Evolutionary conservation across 2,888 invertebrate genomes (phyloP), one percentile per base, ranked within the genome.

Genomic region (Orchesellides sinensis): DNA sequence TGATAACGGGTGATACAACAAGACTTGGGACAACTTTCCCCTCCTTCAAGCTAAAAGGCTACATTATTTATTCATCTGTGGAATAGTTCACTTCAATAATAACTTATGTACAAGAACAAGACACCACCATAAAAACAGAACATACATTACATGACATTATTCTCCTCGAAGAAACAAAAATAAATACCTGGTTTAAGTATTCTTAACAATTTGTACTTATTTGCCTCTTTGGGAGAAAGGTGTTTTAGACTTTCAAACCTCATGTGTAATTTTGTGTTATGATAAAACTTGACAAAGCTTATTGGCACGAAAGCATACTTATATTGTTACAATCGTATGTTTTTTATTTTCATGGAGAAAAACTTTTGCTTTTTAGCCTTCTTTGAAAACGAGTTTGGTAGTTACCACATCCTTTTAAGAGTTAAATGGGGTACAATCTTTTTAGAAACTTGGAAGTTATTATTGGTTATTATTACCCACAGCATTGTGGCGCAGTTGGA

Each of bases 21-120:
- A n/a, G n/a, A n/a, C n/a, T n/a, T n/a, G n/a, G n/a, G 6, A 66
- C 45, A 59, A 68, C 68, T 12, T 40, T 65, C 65, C 65, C 74
- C 74, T 75, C 74, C 65, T 75, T 65, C 12, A 40, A 40, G 40
- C 74, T 65, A 77, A 56, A 68, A 68, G 40, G 56, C 56, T 29
- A 45, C 45, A 68, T 68, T 77, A 77, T 77, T 77, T 77, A 77
- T 77, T 68, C 68, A 68, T 56, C 68, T 63, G 61, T 54, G 47
- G 35, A 54, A 59, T 59, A 75, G 63, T 75, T 75, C 56, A 29
- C 66, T 59, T 59, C 68, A 56, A 23, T 19, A 59, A 65, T 65
- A 65, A 54, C n/a, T 68, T 77, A 27, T 32, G 66, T n/a, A 54
- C 29, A 66, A 63, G 52, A 35, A 75, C n/a, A 47, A 74, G 49